Evolutionary conservation across 2,888 invertebrate species (phyloP).

Genomic region (Lepetodrilus schrolli): DNA sequence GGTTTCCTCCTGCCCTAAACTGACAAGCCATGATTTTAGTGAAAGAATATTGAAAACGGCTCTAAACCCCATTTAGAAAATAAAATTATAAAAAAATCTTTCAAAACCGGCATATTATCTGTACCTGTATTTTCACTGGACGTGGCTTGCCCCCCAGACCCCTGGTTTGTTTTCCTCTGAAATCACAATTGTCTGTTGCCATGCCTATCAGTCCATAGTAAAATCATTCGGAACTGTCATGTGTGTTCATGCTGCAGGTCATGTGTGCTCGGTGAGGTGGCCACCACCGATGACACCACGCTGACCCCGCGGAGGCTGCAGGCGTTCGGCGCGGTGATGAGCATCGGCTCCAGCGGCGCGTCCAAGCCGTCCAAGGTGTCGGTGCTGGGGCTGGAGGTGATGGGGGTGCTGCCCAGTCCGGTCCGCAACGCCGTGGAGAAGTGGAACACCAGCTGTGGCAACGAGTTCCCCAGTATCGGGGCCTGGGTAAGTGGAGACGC

Average conservation of each 20-base stretch:
- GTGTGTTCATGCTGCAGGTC: conserved; percentile 53
- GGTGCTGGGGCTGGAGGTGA: conserved; percentile 77
- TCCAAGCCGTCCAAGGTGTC: conserved; percentile 74
- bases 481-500: conserved; percentile 79
- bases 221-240: too few species aligned
- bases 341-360: conserved; percentile 75
- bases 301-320: conserved; percentile 63
- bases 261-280: conserved; percentile 60
- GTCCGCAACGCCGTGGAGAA: conserved; percentile 80
- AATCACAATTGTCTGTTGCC: too few species aligned
- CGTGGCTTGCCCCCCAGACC: too few species aligned
- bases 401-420: conserved; percentile 78
- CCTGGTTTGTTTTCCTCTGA: too few species aligned
- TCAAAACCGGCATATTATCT: too few species aligned
- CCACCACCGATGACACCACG: conserved; percentile 48
- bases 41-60: too few species aligned
- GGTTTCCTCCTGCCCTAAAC: too few species aligned
- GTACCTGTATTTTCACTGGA: too few species aligned
- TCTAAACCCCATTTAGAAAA: too few species aligned
- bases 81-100: too few species aligned
- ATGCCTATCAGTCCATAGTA: too few species aligned
- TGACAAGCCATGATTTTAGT: too few species aligned
- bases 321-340: conserved; percentile 75
- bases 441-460: conserved; percentile 79
- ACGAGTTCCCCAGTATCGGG: conserved; percentile 78